Base-by-base conservation (phyloP, 1,140 invertebrate genomes). In the Papilio polyxenes region DNA sequence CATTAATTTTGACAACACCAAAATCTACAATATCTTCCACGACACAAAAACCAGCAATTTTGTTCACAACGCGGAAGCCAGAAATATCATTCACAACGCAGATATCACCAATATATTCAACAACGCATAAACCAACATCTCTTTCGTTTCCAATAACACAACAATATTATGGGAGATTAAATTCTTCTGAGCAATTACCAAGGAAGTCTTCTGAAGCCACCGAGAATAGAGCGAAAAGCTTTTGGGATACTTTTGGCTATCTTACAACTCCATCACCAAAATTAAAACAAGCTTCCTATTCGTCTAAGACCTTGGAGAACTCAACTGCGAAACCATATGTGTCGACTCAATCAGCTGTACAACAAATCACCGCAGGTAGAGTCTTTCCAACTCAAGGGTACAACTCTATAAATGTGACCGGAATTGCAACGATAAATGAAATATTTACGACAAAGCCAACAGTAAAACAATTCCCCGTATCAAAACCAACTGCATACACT, bases 111-210 rank as follows among this genome's bases (percentile, higher is more conserved):
- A 78, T 65, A 44, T 37, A 31, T n/a, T 13, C 15, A 17, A 76
- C 78, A 23, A 65, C 62, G 53, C 4, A 82, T 80, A 49, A 17
- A 74, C 20, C 59, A 62, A n/a, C 62, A 31, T 23, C 62, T 65
- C 20, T 65, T 65, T 65, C 20, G 3, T 31, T 65, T 5, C 62
- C 62, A 65, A 13, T 65, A 65, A 65, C 62, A 23, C 20, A 72
- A 37, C 65, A 37, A 72, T 15, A 72, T 72, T 37, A 37, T 7
- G 65, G 5, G 7, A 13, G 20, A 65, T 31, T 72, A 23, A 72
- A 37, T 72, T 72, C 65, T 72, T 20, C 65, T 37, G 65, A 37
- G 37, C 23, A 72, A 72, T 0, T 72, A 37, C 31, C 65, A 15
- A 72, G 17, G 31, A 72, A 72, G 65, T 4, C 15, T 37, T 72